These are phyloP conservation scores for Sisyra terminalis DNA, from an alignment of 2,888 invertebrate genomes.

Conservation along the genomic window DNA sequence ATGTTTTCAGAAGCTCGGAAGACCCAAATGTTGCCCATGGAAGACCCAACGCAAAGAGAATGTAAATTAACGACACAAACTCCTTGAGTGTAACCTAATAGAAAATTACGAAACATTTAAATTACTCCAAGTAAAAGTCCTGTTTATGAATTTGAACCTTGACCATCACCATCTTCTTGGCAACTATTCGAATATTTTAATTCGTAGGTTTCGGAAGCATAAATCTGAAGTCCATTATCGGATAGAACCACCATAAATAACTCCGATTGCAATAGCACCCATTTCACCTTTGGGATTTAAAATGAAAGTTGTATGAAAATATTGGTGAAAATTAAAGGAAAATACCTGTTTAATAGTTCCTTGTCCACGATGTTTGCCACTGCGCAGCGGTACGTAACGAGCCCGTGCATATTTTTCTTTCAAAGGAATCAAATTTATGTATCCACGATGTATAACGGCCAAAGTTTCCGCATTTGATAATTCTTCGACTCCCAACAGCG, in stretches of 20 bases:
- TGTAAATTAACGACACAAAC: constrained; percentile 15
- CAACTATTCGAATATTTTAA: constrained; percentile 13
- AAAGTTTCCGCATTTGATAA: constrained; percentile 13
- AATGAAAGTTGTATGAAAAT: too few species aligned
- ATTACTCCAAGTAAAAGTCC: too few species aligned
- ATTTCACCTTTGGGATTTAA: constrained; percentile 16
- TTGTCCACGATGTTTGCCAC: constrained; percentile 14
- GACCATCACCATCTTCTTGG: constrained; percentile 12
- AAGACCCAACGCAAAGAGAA: constrained; percentile 16
- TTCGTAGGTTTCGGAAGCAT: constrained; percentile 16
- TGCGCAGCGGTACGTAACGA: constrained; percentile 17
- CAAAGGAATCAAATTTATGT: constrained; percentile 18
- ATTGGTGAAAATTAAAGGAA: neutral
- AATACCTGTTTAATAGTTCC: constrained; percentile 16
- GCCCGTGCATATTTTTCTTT: constrained; percentile 13
- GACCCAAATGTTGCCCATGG: constrained; percentile 16
- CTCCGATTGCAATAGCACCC: constrained; percentile 16
- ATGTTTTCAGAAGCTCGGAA: constrained; percentile 13
- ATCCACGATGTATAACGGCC: constrained; percentile 17
- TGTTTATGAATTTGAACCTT: too few species aligned
- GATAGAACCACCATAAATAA: constrained; percentile 16
- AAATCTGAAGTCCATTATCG: constrained; percentile 18
- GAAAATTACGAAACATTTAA: constrained; percentile 4
- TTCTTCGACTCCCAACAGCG: constrained; percentile 15
- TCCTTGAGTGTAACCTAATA: constrained; percentile 15